Base-by-base conservation (phyloP, 2,797 vertebrate species). In the Alcedo atthis region DNA sequence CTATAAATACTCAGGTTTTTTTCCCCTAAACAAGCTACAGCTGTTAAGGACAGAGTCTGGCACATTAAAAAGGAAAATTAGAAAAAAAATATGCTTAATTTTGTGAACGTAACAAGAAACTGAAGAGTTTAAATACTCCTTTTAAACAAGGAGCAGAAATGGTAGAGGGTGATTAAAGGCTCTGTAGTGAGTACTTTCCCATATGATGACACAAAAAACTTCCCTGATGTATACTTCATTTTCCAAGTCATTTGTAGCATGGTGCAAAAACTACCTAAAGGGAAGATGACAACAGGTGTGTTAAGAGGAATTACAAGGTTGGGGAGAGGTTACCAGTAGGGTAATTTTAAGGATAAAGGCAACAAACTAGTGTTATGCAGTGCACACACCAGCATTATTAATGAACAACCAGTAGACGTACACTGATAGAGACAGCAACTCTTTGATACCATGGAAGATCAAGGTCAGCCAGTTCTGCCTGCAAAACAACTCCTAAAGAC, bases 391-490 rank as follows among this genome's bases (percentile, higher is more conserved):
- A 71, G 70, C 54, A 73, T 59, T 66, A 82, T 84, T 93, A 84
- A 90, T 63, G 21, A 95, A 15, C 81, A 95, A 86, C 54, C 42
- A 59, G 48, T 20, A 84, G 30, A 84, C 14, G 22, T 57, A 68
- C 55, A 67, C 81, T 94, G 91, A 95, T 81, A 84, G 55, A 73
- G 76, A 42, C 82, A 42, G 54, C 62, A 91, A 53, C 49, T 83
- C 75, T 70, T 33, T 85, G 82, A 63, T 87, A 78, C 30, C 78
- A 62, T 58, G 51, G 77, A 78, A 75, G 21, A 89, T 71, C 93
- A 92, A 83, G 91, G 58, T 26, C 58, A 83, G 67, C 87, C 89
- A 89, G 93, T 85, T 92, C 30, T 85, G 28, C 89, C 76, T 75
- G 87, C 62, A 81, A 58, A 87, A 89, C 85, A 63, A 40, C 82